A percentile compares a stretch with the other conserved stretches of the same genome.
Conservation (phyloP, 2,888 invertebrate species). For the Pomacea canaliculata region DNA sequence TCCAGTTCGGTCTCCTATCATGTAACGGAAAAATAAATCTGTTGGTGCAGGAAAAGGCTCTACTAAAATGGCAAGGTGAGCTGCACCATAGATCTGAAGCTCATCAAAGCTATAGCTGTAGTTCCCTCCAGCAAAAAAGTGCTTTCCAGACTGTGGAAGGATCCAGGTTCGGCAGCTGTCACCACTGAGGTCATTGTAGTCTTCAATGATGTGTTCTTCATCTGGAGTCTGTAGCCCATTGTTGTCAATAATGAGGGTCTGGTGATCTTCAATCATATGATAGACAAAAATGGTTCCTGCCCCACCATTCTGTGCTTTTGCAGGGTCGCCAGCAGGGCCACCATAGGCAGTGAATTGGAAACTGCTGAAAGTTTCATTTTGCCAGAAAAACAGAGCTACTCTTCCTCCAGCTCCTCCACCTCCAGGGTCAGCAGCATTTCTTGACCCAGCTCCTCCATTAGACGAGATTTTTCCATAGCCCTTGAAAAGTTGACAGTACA, state of each 20-base stretch:
- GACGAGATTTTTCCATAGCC: constrained; percentile 54
- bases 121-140: constrained; percentile 43
- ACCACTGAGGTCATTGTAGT: constrained; percentile 44
- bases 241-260: constrained; percentile 55
- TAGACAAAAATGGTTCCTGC: constrained; percentile 55
- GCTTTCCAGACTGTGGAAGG: constrained; percentile 47
- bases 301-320: constrained; percentile 48
- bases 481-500: constrained; percentile 47
- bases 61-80: constrained; percentile 55
- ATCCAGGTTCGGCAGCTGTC: constrained; percentile 60
- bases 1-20: constrained; percentile 59
- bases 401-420: constrained; percentile 59
- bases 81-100: constrained; percentile 54
- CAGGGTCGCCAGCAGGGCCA: constrained; percentile 10
- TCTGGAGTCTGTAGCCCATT: constrained; percentile 32
- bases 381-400: constrained; percentile 50
- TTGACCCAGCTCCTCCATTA: constrained; percentile 49
- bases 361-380: constrained; percentile 51
- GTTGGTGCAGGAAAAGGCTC: constrained; percentile 40
- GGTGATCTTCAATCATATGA: constrained; percentile 47
- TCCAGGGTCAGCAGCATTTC: constrained; percentile 31
- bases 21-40: constrained; percentile 51
- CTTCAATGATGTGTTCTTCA: constrained; percentile 37
- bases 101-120: constrained; percentile 50
- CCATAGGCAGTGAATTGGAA: constrained; percentile 45